A percentile compares a stretch with the other conserved stretches of the same genome.
These are phyloP conservation scores for Deilephila porcellus DNA, from an alignment of 2,888 invertebrate genomes.

Conservation along the genomic window DNA sequence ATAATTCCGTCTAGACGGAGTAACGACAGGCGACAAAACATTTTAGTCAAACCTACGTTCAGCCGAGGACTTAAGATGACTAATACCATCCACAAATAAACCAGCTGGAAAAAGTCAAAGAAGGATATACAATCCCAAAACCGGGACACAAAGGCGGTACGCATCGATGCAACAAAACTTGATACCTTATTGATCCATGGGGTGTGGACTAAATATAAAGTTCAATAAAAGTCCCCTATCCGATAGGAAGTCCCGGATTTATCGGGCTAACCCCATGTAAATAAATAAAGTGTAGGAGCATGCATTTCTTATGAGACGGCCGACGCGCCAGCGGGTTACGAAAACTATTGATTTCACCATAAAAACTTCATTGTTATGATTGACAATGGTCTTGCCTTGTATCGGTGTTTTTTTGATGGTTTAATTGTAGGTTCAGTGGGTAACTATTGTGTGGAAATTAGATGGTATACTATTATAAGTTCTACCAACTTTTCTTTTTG, in stretches of 20 bases:
- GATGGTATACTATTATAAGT: no score
- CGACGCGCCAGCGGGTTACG: slow-evolving; percentile 65
- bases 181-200: slow-evolving; percentile 75
- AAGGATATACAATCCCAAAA: background rate
- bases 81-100: no score
- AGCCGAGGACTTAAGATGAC: no score
- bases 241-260: slow-evolving; percentile 79
- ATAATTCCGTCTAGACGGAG: no score
- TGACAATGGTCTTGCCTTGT: slow-evolving; percentile 37
- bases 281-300: slow-evolving; percentile 80
- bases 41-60: no score
- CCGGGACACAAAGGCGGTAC: slow-evolving; percentile 38
- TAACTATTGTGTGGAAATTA: background rate
- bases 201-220: slow-evolving; percentile 80
- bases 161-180: slow-evolving; percentile 59
- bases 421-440: background rate
- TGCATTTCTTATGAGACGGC: slow-evolving; percentile 81
- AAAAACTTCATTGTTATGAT: slow-evolving; percentile 58
- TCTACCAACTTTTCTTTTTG: no score
- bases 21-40: no score
- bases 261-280: slow-evolving; percentile 82
- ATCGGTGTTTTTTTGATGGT: slow-evolving; percentile 14
- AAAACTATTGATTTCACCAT: slow-evolving; percentile 69
- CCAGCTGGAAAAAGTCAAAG: no score
- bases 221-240: slow-evolving; percentile 81